phyloP scores from a whole-genome alignment of 1,140 invertebrate genomes.

The Thalassaphorura encarpata region DNA sequence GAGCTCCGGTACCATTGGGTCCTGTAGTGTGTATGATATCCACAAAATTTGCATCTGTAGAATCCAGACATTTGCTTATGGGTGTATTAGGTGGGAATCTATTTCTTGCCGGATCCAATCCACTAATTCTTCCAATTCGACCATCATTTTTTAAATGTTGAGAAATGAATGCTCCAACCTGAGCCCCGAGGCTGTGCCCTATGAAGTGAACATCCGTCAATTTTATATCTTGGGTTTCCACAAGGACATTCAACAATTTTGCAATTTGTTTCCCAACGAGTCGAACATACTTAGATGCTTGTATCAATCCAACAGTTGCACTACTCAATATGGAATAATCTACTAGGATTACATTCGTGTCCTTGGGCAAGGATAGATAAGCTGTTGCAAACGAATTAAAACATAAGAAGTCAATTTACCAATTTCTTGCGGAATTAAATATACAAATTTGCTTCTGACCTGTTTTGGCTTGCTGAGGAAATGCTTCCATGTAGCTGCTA shows the following conservation, averaged over 20 bases:
- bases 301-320: not conserved
- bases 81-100: slow-evolving; percentile 48
- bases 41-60: slow-evolving; percentile 59
- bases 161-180: slow-evolving; percentile 18
- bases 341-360: slow-evolving; percentile 36
- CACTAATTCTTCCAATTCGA: slow-evolving; percentile 35
- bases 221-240: not conserved
- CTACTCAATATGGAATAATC: not conserved
- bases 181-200: slow-evolving; percentile 21
- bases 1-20: not conserved
- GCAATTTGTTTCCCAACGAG: slow-evolving; percentile 1
- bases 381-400: no score
- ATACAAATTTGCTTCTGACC: not conserved
- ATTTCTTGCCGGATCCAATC: slow-evolving; percentile 64
- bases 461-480: not conserved
- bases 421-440: not conserved
- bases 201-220: slow-evolving; percentile 7
- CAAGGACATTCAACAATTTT: not conserved
- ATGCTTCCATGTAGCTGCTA: not conserved
- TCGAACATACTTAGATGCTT: not conserved
- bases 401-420: no score
- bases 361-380: slow-evolving; percentile 41
- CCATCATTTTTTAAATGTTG: not conserved
- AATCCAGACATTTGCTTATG: slow-evolving; percentile 46
- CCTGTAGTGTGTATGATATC: slow-evolving; percentile 57